Evolutionary conservation across 2,113 vertebrate genomes (phyloP).

Genomic region (Phasianus colchicus): DNA sequence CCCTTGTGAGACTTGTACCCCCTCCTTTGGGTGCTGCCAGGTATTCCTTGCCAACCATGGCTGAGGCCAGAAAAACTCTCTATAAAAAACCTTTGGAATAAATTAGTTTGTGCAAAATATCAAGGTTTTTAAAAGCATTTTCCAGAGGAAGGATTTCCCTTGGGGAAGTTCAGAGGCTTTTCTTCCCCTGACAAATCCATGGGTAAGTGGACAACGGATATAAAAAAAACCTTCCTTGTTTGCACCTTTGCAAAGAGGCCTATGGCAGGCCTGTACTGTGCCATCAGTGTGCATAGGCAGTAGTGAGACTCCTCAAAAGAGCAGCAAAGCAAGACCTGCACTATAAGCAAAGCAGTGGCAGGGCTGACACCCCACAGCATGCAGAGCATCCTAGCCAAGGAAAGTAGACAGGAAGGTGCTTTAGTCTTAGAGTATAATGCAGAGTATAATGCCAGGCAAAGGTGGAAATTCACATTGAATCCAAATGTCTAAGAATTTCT

Average conservation of each 20-base stretch:
- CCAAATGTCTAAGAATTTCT: neutral
- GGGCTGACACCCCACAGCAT: neutral
- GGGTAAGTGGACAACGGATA: neutral
- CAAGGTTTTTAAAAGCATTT: slow-evolving; percentile 11
- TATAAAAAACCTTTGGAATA: neutral
- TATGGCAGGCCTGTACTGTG: neutral
- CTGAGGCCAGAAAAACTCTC: slow-evolving; percentile 1
- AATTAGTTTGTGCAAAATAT: neutral
- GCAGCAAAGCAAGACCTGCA: neutral
- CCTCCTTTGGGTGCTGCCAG: neutral
- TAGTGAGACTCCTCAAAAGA: neutral
- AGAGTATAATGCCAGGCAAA: neutral
- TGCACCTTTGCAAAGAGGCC: neutral
- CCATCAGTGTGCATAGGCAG: neutral
- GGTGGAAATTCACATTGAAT: neutral
- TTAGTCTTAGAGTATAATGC: rapidly evolving
- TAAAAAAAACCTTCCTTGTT: neutral
- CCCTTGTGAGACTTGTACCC: neutral
- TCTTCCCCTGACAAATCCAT: neutral
- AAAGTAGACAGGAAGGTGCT: neutral
- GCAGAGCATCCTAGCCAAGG: rapidly evolving
- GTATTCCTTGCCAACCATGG: slow-evolving; percentile 4
- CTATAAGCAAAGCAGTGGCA: neutral
- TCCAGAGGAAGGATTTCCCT: neutral
- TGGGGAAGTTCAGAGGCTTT: neutral